phyloP scores from a whole-genome alignment of 2,888 invertebrate species.

The Drepanosiphum platanoidis region DNA sequence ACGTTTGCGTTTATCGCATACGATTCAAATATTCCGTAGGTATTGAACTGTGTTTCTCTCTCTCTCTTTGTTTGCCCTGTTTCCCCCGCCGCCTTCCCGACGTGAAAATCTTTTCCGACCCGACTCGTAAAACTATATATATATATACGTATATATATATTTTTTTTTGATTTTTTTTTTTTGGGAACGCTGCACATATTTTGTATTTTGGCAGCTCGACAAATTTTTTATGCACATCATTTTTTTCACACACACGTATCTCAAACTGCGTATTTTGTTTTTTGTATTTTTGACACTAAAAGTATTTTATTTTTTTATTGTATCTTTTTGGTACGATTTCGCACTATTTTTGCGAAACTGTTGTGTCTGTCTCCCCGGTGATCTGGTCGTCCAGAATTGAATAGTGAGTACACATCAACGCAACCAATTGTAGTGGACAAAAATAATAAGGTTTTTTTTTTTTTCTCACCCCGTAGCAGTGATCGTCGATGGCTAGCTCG shows the following conservation, averaged over 20 bases:
- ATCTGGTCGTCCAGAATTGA: slow-evolving; percentile 61
- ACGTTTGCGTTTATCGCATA: slow-evolving; percentile 1
- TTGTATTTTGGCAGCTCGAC: slow-evolving; percentile 57
- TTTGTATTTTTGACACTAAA: slow-evolving; percentile 62
- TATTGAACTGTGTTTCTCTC: not conserved
- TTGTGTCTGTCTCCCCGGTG: slow-evolving; percentile 57
- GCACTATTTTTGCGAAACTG: slow-evolving; percentile 60
- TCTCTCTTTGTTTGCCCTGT: not conserved
- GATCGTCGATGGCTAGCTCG: slow-evolving; percentile 58
- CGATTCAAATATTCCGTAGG: slow-evolving; percentile 16
- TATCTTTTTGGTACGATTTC: slow-evolving; percentile 62
- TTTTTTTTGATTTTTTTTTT: not conserved
- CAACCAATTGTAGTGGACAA: slow-evolving; percentile 57
- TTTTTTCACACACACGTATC: slow-evolving; percentile 60
- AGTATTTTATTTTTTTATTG: slow-evolving; percentile 62
- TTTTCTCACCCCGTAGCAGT: slow-evolving; percentile 58
- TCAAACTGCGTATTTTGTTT: slow-evolving; percentile 52
- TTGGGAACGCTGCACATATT: slow-evolving; percentile 42
- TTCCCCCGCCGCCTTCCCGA: not conserved
- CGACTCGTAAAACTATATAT: not conserved
- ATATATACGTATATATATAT: not conserved
- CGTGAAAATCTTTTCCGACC: slow-evolving; percentile 8
- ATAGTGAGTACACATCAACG: slow-evolving; percentile 57
- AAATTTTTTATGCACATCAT: slow-evolving; percentile 42
- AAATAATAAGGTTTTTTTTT: slow-evolving; percentile 55